Evolutionary conservation across 1,140 invertebrate species (phyloP).

Genomic region (Dreissena rostriformis): DNA sequence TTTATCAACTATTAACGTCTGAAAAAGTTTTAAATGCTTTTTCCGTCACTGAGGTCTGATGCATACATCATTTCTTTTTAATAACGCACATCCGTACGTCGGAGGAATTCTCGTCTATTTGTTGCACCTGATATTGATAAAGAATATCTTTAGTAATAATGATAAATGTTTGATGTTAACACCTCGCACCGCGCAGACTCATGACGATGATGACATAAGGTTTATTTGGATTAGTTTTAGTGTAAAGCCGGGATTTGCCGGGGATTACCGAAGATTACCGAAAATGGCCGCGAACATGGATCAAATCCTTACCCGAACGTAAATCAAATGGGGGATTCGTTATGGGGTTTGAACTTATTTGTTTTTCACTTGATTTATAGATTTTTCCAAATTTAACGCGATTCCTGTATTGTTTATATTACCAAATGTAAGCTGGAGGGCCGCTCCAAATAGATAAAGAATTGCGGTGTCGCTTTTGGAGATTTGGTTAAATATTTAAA

Average conservation of each 20-base stretch:
- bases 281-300: conserved; percentile 2
- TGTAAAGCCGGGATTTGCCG: conserved; percentile 34
- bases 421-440: not conserved
- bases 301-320: not conserved
- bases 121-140: conserved; percentile 4
- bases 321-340: conserved; percentile 8
- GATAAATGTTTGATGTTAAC: conserved; percentile 44
- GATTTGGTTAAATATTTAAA: too few relatives aligned
- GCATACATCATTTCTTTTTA: too few relatives aligned
- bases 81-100: too few relatives aligned
- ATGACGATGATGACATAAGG: conserved; percentile 7
- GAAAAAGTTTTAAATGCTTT: too few relatives aligned
- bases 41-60: too few relatives aligned
- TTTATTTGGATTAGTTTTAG: conserved; percentile 82
- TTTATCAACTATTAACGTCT: too few relatives aligned
- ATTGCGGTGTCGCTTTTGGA: too few relatives aligned
- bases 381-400: not conserved
- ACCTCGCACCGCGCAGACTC: conserved; percentile 84
- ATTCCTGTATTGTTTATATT: not conserved
- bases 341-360: not conserved
- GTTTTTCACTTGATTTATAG: conserved; percentile 30
- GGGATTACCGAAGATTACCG: conserved; percentile 37
- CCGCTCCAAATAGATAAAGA: not conserved
- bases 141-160: conserved; percentile 25
- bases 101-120: not conserved